These are phyloP conservation scores for Aphelenchoides avenae DNA, from an alignment of 1,140 invertebrate species.

Conservation along the genomic window DNA sequence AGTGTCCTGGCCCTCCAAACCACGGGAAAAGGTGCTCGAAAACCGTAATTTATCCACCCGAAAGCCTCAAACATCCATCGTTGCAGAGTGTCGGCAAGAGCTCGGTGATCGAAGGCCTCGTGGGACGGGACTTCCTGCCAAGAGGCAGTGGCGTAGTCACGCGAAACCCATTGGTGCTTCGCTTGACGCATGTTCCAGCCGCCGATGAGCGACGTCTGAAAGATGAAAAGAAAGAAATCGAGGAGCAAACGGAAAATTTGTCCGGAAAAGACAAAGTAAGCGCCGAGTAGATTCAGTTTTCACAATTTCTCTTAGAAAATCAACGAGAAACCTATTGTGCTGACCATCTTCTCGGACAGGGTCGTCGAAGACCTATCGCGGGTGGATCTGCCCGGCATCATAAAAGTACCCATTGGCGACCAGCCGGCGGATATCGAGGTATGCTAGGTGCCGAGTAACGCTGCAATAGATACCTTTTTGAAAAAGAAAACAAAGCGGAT, in stretches of 20 bases:
- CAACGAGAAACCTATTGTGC: constrained; percentile 84
- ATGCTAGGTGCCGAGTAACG: neutral
- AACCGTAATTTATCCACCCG: no score
- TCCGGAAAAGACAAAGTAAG: constrained; percentile 91
- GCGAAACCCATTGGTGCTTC: constrained; percentile 82
- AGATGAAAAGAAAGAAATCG: constrained; percentile 90
- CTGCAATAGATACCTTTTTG: no score
- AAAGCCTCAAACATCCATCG: no score
- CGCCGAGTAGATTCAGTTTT: no score
- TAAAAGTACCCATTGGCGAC: constrained; percentile 73
- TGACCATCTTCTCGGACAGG: constrained; percentile 84
- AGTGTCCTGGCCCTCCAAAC: no score
- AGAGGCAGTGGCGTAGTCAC: constrained; percentile 95
- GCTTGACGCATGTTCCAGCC: constrained; percentile 81
- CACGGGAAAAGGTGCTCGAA: no score
- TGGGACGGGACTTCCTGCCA: constrained; percentile 91
- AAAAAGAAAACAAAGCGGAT: constrained; percentile 62
- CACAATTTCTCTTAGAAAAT: no score
- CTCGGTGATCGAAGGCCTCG: constrained; percentile 94
- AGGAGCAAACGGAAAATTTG: constrained; percentile 80
- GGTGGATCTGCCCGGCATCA: constrained; percentile 93
- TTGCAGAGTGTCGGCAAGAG: constrained; percentile 95
- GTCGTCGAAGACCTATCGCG: constrained; percentile 83
- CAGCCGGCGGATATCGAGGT: constrained; percentile 65
- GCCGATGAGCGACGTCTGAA: constrained; percentile 38